These are phyloP conservation scores for Sussaba pulchella DNA, from an alignment of 2,888 invertebrate genomes.

Conservation along the genomic window DNA sequence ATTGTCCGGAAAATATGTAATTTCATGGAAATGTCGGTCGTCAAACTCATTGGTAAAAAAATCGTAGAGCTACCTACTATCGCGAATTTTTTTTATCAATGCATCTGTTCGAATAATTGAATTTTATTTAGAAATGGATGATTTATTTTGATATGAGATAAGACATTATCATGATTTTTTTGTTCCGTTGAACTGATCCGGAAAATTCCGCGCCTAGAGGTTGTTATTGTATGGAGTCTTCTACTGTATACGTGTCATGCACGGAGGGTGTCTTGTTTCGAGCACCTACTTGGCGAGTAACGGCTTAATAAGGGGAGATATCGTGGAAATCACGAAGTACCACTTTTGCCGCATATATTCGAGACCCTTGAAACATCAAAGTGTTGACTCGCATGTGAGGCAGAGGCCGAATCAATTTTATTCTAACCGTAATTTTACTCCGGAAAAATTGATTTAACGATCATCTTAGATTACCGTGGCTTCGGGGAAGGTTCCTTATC, in stretches of 20 bases:
- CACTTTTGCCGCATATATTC: constrained; percentile 11
- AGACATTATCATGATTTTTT: no score
- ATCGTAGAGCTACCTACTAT: no score
- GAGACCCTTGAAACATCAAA: constrained; percentile 21
- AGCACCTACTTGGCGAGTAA: constrained; percentile 39
- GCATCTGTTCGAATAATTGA: no score
- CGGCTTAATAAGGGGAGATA: constrained; percentile 38
- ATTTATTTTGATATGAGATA: no score
- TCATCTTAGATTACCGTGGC: constrained; percentile 9
- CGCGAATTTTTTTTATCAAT: no score
- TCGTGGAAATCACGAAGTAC: constrained; percentile 41
- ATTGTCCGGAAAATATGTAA: no score
- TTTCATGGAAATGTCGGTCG: no score
- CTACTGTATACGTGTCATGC: background rate
- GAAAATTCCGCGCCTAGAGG: background rate
- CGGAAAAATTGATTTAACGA: constrained; percentile 23
- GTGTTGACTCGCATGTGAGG: background rate
- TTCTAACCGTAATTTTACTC: background rate
- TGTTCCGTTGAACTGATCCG: background rate
- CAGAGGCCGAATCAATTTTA: background rate
- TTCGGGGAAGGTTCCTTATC: constrained; percentile 10
- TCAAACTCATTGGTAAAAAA: no score
- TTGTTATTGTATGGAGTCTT: background rate
- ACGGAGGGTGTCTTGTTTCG: constrained; percentile 11
- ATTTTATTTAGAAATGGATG: no score